Evolutionary conservation across 2,797 vertebrate species (phyloP), one percentile per base, ranked within the genome.

Genomic region (Glossophaga mutica): DNA sequence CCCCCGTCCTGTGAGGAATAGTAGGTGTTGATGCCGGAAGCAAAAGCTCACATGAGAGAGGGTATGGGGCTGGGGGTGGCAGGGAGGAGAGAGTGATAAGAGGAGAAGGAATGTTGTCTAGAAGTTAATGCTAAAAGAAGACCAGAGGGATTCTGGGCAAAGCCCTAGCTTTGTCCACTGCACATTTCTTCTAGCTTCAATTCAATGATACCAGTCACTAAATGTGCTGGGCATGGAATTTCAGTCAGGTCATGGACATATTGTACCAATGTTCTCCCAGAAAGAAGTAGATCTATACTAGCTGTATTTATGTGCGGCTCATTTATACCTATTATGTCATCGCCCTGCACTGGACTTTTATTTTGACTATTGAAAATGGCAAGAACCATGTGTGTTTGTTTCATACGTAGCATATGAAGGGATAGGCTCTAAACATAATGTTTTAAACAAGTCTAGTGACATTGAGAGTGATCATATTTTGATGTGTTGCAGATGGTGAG

Each of bases 401-500:
- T 91, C 10, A 12, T 34, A 15, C 6, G 16, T 67, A 73, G 22
- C 24, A 29, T 59, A 24, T 29, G 44, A 55, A 85, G n/a, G 55
- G 76, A 29, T 22, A 21, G 21, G 7, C 24, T 52, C 1, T 6
- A 48, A 19, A 37, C 44, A 46, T 9, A 62, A 57, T 9, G 18
- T 62, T 65, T 37, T 24, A 67, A 94, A 73, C 18, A 65, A 84
- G 48, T 57, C 2, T 24, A 14, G 0, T 83, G 34, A 46, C 44
- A 55, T 44, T 86, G 81, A 94, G 7, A 48, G 29, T 22, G 44
- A 44, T 68, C 2, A 1, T 81, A 29, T 79, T 71, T 95, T 81
- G 37, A n/a, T 94, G 48, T 93, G 95, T 96, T 96, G 37, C 92
- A 97, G 97, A 84, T 79, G 42, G 21, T 14, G 37, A 97, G 46